These are phyloP conservation scores for Lithobates pipiens DNA, from an alignment of 2,797 vertebrate species.

Conservation along the genomic window DNA sequence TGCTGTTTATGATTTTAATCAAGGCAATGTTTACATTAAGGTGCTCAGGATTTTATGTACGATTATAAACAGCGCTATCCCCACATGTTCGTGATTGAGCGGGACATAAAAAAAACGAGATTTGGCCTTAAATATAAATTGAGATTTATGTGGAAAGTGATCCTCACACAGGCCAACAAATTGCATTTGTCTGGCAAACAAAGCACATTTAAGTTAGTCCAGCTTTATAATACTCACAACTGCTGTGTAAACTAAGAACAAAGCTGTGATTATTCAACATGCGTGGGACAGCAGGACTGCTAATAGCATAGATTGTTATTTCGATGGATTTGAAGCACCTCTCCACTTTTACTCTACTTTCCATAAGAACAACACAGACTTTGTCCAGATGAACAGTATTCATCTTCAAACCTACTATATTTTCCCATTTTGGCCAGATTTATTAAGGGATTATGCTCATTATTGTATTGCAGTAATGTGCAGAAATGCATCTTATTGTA, in stretches of 20 bases:
- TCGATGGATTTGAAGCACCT: neutral
- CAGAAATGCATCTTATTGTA: too few relatives aligned
- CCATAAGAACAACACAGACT: too few relatives aligned
- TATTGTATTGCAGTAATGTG: too few relatives aligned
- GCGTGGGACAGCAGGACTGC: neutral
- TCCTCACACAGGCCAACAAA: constrained; percentile 46
- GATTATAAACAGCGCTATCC: constrained; percentile 39
- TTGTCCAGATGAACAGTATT: too few relatives aligned
- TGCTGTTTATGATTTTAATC: constrained; percentile 58
- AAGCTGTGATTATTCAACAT: neutral
- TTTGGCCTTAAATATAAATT: constrained; percentile 25
- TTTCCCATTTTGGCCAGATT: too few relatives aligned
- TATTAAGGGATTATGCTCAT: too few relatives aligned
- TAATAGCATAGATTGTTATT: neutral
- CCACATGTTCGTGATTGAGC: constrained; percentile 46
- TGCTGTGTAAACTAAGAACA: constrained; percentile 17
- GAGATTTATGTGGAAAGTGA: constrained; percentile 54
- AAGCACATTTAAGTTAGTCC: constrained; percentile 16
- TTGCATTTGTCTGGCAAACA: constrained; percentile 46
- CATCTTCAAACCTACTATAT: too few relatives aligned
- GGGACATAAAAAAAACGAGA: constrained; percentile 7
- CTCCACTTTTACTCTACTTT: neutral
- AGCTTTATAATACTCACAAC: constrained; percentile 24
- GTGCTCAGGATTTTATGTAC: constrained; percentile 46
- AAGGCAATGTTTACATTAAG: constrained; percentile 53